A percentile compares a stretch with the other conserved stretches of the same genome.
phyloP scores from a whole-genome alignment of 2,113 vertebrate species.

The Ammodytes dubius region DNA sequence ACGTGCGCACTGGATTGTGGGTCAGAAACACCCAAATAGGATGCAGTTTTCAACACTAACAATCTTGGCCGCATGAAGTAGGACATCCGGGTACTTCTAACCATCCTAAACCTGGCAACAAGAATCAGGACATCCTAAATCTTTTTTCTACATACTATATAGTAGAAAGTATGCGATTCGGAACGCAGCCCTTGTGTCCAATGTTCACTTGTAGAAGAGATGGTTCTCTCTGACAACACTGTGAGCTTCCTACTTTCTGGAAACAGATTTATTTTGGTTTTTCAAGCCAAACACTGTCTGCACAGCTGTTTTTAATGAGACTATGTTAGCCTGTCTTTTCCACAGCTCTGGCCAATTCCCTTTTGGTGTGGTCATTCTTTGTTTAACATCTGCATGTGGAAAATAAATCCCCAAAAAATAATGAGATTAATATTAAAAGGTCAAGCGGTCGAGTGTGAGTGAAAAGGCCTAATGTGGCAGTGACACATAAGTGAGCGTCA shows the following conservation, averaged over 20 bases:
- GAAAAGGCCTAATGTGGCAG: constrained; percentile 14
- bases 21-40: no score
- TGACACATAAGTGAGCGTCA: constrained; percentile 37
- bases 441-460: constrained; percentile 36
- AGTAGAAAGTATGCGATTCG: no score
- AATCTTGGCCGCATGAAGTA: no score
- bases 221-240: neutral
- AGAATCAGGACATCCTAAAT: no score
- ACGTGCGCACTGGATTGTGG: no score
- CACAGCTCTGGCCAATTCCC: neutral
- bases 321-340: neutral
- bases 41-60: no score
- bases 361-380: constrained; percentile 12
- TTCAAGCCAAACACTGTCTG: neutral
- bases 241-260: neutral
- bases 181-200: neutral
- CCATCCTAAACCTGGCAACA: no score
- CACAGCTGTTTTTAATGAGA: neutral
- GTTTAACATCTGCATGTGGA: neutral
- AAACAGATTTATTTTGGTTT: neutral
- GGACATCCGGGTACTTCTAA: no score
- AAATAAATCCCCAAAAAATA: constrained; percentile 3
- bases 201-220: neutral
- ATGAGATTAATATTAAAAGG: constrained; percentile 49
- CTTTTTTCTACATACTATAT: no score